Conservation (phyloP, 2,797 vertebrate genomes). For the Columba guinea region DNA sequence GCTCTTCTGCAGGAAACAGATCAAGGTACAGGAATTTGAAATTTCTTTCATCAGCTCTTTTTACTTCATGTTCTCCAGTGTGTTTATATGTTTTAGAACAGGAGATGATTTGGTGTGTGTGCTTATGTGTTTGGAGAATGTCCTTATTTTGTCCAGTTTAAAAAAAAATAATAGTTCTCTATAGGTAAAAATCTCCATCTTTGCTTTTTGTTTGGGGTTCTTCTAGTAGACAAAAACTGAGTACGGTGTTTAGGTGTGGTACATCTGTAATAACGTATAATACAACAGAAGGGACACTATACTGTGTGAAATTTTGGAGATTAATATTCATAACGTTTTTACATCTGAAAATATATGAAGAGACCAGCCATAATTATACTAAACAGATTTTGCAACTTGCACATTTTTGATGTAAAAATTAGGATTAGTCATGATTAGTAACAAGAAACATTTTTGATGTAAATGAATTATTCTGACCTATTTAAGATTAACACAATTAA, state of each 20-base stretch:
- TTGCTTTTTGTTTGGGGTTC: background rate
- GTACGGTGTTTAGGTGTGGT: background rate
- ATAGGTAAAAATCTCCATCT: background rate
- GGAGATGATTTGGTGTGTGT: background rate
- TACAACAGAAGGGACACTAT: background rate
- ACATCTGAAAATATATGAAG: background rate
- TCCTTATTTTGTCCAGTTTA: background rate
- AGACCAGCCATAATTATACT: background rate
- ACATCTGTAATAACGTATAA: background rate
- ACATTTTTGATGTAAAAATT: background rate
- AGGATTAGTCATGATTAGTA: background rate
- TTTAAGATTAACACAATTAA: background rate
- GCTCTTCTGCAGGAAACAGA: slow-evolving; percentile 85
- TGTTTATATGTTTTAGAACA: background rate
- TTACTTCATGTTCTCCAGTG: background rate
- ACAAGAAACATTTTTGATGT: background rate
- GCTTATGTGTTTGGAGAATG: background rate
- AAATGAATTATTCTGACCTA: background rate
- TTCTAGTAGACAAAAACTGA: background rate
- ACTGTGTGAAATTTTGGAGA: background rate
- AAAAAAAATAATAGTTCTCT: background rate
- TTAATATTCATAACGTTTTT: background rate
- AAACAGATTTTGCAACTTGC: background rate
- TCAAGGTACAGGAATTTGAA: slow-evolving; percentile 82
- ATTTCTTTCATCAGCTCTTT: background rate